Percentiles rank a stretch among this genome's conserved stretches.
These are phyloP conservation scores for Brenthis daphne DNA, from an alignment of 2,888 invertebrate genomes.

Conservation along the genomic window DNA sequence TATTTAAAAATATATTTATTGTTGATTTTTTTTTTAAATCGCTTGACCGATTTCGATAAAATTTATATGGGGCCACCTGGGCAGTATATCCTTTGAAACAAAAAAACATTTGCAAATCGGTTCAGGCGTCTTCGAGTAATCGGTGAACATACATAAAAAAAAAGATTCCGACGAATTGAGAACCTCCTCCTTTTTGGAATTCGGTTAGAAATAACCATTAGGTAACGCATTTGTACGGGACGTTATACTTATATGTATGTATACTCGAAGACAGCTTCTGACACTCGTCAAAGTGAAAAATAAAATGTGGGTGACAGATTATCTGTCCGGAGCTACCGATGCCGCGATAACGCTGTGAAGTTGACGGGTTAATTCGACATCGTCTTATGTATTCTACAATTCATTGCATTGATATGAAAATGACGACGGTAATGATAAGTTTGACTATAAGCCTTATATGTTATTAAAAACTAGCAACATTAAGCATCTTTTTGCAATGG, in stretches of 20 bases:
- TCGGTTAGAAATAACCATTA: neutral
- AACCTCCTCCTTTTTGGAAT: no score
- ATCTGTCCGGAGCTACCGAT: slow-evolving; percentile 55
- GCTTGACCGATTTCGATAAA: no score
- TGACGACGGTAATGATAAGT: neutral
- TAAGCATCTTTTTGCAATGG: no score
- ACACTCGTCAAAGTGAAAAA: slow-evolving; percentile 46
- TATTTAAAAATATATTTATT: no score
- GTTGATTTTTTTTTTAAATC: no score
- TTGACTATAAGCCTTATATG: neutral
- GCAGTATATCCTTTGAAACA: no score
- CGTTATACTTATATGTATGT: slow-evolving; percentile 1
- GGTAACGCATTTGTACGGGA: neutral
- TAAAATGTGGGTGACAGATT: slow-evolving; percentile 50
- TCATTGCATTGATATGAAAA: slow-evolving; percentile 14
- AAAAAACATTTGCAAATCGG: no score
- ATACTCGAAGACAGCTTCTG: slow-evolving; percentile 51
- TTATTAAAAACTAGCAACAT: neutral
- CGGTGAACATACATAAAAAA: no score
- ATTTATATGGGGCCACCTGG: no score
- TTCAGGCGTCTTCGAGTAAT: no score
- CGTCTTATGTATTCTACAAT: slow-evolving; percentile 54
- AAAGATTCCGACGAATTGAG: no score
- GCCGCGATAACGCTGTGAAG: slow-evolving; percentile 40
- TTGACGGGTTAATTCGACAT: slow-evolving; percentile 71